Conservation (phyloP, 2,888 invertebrate genomes). For the Agrochola circellaris region DNA sequence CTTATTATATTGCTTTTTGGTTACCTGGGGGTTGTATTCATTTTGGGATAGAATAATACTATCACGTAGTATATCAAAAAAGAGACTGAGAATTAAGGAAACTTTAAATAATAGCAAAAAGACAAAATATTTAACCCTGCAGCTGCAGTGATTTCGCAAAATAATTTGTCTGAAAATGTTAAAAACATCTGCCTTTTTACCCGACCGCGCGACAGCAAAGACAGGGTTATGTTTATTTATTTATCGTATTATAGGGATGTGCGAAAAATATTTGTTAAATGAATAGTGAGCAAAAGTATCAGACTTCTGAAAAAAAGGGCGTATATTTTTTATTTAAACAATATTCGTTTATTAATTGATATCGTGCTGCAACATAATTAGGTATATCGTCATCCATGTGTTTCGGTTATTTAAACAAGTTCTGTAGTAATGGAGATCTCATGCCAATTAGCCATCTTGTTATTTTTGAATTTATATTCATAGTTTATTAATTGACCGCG, state of each 20-base stretch:
- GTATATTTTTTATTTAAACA: neutral
- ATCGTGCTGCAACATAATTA: constrained; percentile 50
- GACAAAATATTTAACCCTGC: no score
- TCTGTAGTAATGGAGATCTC: constrained; percentile 42
- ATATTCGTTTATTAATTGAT: neutral
- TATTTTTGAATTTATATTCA: constrained; percentile 45
- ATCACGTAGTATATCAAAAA: neutral
- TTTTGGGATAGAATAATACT: neutral
- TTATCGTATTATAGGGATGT: neutral
- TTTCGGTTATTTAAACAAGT: constrained; percentile 63
- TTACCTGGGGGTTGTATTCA: neutral
- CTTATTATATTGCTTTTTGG: neutral
- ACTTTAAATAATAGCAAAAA: neutral
- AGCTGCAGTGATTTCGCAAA: neutral
- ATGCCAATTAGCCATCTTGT: constrained; percentile 52
- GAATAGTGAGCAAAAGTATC: neutral
- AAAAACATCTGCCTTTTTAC: neutral
- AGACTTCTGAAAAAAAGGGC: neutral
- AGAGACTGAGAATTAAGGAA: neutral
- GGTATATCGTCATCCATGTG: constrained; percentile 11
- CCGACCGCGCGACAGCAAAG: neutral
- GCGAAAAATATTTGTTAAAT: neutral
- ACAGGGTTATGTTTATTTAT: neutral
- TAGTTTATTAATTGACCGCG: constrained; percentile 46
- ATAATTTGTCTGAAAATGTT: neutral